Percentiles rank a stretch among this genome's conserved stretches.
These are phyloP conservation scores for Enteromius mattozi DNA, from an alignment of 2,797 vertebrate genomes.

Conservation along the genomic window DNA sequence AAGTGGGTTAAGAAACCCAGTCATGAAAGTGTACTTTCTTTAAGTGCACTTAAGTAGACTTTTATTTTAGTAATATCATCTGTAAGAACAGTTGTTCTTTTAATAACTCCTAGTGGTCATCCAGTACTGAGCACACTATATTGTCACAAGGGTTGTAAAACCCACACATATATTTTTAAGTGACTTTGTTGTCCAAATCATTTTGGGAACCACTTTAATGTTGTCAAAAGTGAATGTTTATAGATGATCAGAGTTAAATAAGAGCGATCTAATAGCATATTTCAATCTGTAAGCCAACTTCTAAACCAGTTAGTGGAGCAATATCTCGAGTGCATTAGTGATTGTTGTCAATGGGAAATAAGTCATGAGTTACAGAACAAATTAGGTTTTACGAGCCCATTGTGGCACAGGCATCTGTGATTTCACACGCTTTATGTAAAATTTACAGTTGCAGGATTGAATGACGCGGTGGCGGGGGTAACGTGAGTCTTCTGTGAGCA, in stretches of 20 bases:
- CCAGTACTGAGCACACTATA: background rate
- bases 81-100: background rate
- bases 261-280: background rate
- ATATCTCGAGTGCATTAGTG: conserved; percentile 11
- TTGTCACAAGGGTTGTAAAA: background rate
- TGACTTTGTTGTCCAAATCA: background rate
- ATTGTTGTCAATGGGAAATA: conserved; percentile 38
- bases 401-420: conserved; percentile 89
- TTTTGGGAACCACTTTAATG: background rate
- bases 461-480: conserved; percentile 86
- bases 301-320: background rate
- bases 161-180: background rate
- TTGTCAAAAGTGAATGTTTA: background rate
- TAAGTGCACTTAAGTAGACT: too few relatives aligned
- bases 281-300: background rate
- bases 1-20: background rate
- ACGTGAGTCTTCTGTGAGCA: conserved; percentile 84
- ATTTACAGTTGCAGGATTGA: conserved; percentile 86
- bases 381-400: conserved; percentile 81
- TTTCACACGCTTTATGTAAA: conserved; percentile 88
- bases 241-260: background rate
- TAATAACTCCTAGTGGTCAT: too few relatives aligned
- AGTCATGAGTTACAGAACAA: conserved; percentile 74
- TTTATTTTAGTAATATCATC: background rate
- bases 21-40: background rate